A percentile compares a stretch with the other conserved stretches of the same genome.
Evolutionary conservation across 2,888 invertebrate species (phyloP).

Genomic region (Exephanes ischioxanthus): DNA sequence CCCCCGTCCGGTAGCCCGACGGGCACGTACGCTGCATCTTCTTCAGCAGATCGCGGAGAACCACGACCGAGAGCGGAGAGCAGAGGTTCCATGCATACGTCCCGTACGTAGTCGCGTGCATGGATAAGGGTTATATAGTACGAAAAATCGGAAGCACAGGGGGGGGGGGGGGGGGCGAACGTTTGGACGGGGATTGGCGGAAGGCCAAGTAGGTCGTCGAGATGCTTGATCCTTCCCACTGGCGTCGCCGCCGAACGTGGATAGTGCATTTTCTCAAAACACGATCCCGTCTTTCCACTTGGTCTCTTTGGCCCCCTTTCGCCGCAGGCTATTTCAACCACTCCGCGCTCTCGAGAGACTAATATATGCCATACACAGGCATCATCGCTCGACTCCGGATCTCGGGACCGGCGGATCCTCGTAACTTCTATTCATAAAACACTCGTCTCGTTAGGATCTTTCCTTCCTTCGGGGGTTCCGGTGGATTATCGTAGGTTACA

Average conservation of each 20-base stretch:
- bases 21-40: slow-evolving; percentile 31
- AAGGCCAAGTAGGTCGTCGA: slow-evolving; percentile 62
- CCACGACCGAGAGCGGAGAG: background rate
- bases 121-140: background rate
- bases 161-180: background rate
- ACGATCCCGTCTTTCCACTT: slow-evolving; percentile 54
- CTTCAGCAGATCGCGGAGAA: slow-evolving; percentile 13
- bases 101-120: slow-evolving; percentile 9
- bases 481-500: background rate
- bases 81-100: slow-evolving; percentile 26
- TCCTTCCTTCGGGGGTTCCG: background rate
- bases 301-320: background rate
- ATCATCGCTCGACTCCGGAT: slow-evolving; percentile 21
- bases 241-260: slow-evolving; percentile 48
- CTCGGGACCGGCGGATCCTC: background rate
- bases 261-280: slow-evolving; percentile 63
- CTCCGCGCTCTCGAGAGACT: slow-evolving; percentile 19
- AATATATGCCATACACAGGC: slow-evolving; percentile 9
- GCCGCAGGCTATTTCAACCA: slow-evolving; percentile 31
- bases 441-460: slow-evolving; percentile 48
- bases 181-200: slow-evolving; percentile 51
- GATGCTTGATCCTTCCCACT: slow-evolving; percentile 62
- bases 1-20: background rate
- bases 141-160: slow-evolving; percentile 50
- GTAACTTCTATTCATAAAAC: slow-evolving; percentile 54